Percentiles rank a stretch among this genome's conserved stretches.
Conservation (phyloP, 1,140 invertebrate genomes). For the Diorhabda elongata region DNA sequence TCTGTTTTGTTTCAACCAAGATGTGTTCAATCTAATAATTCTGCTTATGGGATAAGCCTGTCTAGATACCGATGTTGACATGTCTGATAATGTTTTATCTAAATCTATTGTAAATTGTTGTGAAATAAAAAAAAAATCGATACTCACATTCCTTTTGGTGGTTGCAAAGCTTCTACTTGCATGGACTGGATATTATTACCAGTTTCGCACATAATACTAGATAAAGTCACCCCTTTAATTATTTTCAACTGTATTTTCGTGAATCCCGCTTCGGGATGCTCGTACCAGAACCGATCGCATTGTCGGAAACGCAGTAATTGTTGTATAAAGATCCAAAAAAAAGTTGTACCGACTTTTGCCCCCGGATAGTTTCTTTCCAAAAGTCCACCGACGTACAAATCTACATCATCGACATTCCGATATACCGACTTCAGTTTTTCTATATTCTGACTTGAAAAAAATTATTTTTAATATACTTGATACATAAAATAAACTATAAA, state of each 20-base stretch:
- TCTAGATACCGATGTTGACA: no score
- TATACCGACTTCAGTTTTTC: slow-evolving; percentile 49
- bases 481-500: no score
- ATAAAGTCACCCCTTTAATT: slow-evolving; percentile 79
- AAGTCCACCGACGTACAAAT: slow-evolving; percentile 80
- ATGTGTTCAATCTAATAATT: no score
- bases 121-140: background rate
- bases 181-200: slow-evolving; percentile 68
- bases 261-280: slow-evolving; percentile 57
- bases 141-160: slow-evolving; percentile 56
- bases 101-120: background rate
- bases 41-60: no score
- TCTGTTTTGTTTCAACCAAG: no score
- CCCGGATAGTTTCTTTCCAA: slow-evolving; percentile 73
- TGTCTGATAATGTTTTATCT: background rate
- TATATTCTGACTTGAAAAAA: background rate
- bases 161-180: slow-evolving; percentile 64
- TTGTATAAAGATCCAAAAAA: slow-evolving; percentile 82
- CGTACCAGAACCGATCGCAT: slow-evolving; percentile 82
- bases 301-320: slow-evolving; percentile 82
- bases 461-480: no score
- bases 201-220: slow-evolving; percentile 85
- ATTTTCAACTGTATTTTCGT: slow-evolving; percentile 52
- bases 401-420: slow-evolving; percentile 75
- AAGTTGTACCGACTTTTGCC: slow-evolving; percentile 83